Evolutionary conservation across 1,140 invertebrate species (phyloP), one percentile per base, ranked within the genome.

Genomic region (Mercenaria mercenaria): DNA sequence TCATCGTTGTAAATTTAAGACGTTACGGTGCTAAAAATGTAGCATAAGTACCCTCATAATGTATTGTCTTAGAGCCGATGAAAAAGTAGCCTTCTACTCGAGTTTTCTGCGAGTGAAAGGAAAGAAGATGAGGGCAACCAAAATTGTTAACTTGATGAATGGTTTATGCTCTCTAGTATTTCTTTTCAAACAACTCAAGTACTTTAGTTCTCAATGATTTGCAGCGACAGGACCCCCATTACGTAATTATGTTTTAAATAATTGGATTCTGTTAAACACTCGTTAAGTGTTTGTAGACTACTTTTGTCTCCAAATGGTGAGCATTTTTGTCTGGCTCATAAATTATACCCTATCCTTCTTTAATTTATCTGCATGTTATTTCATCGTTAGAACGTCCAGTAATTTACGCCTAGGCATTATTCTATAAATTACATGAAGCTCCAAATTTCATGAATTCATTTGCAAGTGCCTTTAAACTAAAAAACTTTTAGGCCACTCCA

Each of bases 131-230:
- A 61, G 86, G 76, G 59, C 43, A 67, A 43, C 59, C 41, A 81
- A 80, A 79, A 74, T 47, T 64, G 86, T 88, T 88, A 88, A 88
- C 86, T 88, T 88, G 86, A 88, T 88, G 86, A 81, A 88, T 79
- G 74, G 74, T 72, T 85, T 85, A 50, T 85, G 83, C 67, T 85
- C 43, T 47, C n/a, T 85, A 52, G 43, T 50, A 72, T 85, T 85
- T 85, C 76, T 29, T 32, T 79, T 52, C 43, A 79, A 79, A 79
- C 76, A 52, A 52, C 47, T 72, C 81, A 83, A 83, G 39, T 69
- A 69, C 81, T 39, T 69, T n/a, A 32, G 26, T 83, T 69, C 26
- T 47, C 52, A 11, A 39, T 69, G 41, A 69, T 83, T 47, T 67
- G 47, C 32, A 37, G 20, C 76, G 76, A 56, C 76, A 37, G 76